phyloP scores from a whole-genome alignment of 2,113 vertebrate species.

The Paraplagusia blochii region DNA sequence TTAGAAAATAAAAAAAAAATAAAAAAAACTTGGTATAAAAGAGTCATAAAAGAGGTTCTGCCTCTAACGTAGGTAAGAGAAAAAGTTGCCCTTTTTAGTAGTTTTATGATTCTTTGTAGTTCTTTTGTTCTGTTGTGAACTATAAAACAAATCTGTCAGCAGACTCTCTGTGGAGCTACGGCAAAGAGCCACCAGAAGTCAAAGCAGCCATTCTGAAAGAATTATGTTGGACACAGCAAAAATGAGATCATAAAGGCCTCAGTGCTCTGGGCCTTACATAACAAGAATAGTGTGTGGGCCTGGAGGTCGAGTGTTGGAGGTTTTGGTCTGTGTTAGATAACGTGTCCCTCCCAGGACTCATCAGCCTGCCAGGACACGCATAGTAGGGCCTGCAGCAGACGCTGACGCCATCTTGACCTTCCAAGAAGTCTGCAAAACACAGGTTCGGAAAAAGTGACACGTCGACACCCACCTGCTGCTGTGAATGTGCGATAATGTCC shows the following conservation, averaged over 20 bases:
- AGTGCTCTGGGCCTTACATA: conserved; percentile 25
- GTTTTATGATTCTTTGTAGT: too few species aligned
- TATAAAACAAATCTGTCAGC: too few species aligned
- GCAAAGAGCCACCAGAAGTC: too few species aligned
- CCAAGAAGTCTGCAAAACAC: background rate
- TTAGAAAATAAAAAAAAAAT: too few species aligned
- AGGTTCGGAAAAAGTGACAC: background rate
- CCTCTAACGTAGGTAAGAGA: too few species aligned
- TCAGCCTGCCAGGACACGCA: background rate
- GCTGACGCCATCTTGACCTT: conserved; percentile 13
- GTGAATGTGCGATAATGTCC: background rate
- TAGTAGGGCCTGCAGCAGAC: conserved; percentile 24
- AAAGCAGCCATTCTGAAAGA: background rate
- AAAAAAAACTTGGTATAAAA: too few species aligned
- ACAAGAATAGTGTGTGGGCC: conserved; percentile 25
- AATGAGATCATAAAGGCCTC: conserved; percentile 4
- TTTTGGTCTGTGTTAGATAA: conserved; percentile 31
- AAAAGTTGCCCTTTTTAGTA: too few species aligned
- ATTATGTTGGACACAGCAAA: conserved; percentile 3
- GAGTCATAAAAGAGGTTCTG: too few species aligned
- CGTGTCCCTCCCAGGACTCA: conserved; percentile 3
- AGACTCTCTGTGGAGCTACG: too few species aligned
- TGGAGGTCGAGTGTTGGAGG: conserved; percentile 29
- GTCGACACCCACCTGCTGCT: conserved; percentile 26
- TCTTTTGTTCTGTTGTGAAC: too few species aligned